Evolutionary conservation across 2,888 invertebrate genomes (phyloP).

Genomic region (Trissonchulus latispiculum): DNA sequence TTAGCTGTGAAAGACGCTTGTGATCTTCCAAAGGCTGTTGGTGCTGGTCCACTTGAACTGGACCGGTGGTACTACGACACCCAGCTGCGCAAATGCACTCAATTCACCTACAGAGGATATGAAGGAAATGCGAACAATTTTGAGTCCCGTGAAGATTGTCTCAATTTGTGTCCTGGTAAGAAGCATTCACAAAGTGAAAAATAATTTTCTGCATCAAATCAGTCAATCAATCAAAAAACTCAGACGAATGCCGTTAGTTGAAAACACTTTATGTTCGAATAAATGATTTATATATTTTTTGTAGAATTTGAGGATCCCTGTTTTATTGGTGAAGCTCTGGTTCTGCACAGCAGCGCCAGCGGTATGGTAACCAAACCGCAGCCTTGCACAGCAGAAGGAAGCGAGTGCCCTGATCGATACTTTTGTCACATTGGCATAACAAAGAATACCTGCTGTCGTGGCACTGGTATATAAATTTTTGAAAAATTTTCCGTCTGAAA

Average conservation of each 20-base stretch:
- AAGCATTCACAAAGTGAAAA: too few species aligned
- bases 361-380: not conserved
- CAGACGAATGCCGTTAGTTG: too few species aligned
- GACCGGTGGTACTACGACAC: conserved; percentile 34
- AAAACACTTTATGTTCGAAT: too few species aligned
- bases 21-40: conserved; percentile 7
- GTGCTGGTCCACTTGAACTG: conserved; percentile 16
- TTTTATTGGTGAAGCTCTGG: conserved; percentile 1
- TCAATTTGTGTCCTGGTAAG: conserved; percentile 22
- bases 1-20: conserved; percentile 21
- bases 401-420: conserved; percentile 15
- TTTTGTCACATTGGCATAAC: conserved; percentile 10
- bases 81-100: conserved; percentile 30
- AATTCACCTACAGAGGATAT: conserved; percentile 31
- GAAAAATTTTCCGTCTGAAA: too few species aligned
- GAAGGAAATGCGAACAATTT: conserved; percentile 33
- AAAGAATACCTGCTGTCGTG: conserved; percentile 9
- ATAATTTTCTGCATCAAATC: too few species aligned
- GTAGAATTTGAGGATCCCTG: conserved; percentile 19
- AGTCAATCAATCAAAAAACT: too few species aligned
- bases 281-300: too few species aligned
- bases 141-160: conserved; percentile 31
- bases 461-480: conserved; percentile 8
- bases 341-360: not conserved
- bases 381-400: not conserved